phyloP scores from a whole-genome alignment of 2,888 invertebrate genomes.

The Nesidiocoris tenuis region DNA sequence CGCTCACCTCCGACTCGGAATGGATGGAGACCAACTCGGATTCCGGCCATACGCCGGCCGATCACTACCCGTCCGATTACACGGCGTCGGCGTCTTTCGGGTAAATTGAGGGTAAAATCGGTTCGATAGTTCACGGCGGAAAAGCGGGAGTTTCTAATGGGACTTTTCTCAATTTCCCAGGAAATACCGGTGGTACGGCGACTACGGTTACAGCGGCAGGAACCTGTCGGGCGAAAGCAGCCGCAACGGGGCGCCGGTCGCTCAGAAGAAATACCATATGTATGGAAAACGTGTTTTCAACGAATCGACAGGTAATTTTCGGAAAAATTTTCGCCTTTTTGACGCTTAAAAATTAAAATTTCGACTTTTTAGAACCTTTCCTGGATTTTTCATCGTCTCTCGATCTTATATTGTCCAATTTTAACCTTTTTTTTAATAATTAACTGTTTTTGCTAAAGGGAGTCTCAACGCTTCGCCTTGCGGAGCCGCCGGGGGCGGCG shows the following conservation, averaged over 20 bases:
- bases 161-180: too few relatives aligned
- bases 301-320: constrained; percentile 55
- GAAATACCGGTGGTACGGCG: constrained; percentile 63
- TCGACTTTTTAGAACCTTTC: too few relatives aligned
- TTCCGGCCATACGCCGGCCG: constrained; percentile 66
- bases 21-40: constrained; percentile 88
- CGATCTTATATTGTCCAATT: too few relatives aligned
- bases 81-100: constrained; percentile 46
- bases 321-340: too few relatives aligned
- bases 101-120: constrained; percentile 15
- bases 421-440: too few relatives aligned
- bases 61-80: constrained; percentile 70
- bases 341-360: too few relatives aligned
- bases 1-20: constrained; percentile 83
- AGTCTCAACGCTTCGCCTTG: constrained; percentile 8
- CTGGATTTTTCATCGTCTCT: too few relatives aligned
- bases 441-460: not conserved
- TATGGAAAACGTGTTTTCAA: constrained; percentile 85
- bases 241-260: constrained; percentile 60
- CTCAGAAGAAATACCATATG: constrained; percentile 90
- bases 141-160: too few relatives aligned
- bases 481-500: constrained; percentile 50
- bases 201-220: constrained; percentile 62
- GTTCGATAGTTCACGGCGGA: too few relatives aligned
- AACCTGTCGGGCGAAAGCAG: constrained; percentile 57